A percentile compares a stretch with the other conserved stretches of the same genome.
Conservation (phyloP, 53 echinoderm and acorn worm species). For the Mesocentrotus franciscanus region DNA sequence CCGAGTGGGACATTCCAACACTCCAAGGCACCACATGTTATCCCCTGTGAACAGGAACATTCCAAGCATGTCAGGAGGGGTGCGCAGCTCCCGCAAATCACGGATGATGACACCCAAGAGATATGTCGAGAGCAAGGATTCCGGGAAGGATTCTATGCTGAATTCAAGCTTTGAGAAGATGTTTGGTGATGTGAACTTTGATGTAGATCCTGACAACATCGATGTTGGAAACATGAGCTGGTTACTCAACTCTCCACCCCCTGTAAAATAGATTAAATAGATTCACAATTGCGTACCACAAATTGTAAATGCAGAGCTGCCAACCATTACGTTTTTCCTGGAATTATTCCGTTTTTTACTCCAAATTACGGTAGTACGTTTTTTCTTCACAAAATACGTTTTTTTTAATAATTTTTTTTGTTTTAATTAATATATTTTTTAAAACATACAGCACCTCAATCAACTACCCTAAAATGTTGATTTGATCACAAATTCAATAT, state of each 20-base stretch:
- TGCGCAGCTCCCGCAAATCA: slow-evolving; percentile 12
- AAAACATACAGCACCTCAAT: too few species aligned
- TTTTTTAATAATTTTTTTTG: too few species aligned
- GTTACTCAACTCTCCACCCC: slow-evolving; percentile 73
- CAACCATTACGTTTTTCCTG: too few species aligned
- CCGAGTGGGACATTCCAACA: slow-evolving; percentile 56
- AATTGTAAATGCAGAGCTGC: slow-evolving; percentile 4
- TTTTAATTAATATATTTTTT: too few species aligned
- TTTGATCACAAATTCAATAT: too few species aligned
- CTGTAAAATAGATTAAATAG: neutral
- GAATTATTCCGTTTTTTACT: too few species aligned
- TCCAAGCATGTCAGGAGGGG: slow-evolving; percentile 2
- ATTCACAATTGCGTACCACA: neutral
- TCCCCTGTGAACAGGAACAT: slow-evolving; percentile 30
- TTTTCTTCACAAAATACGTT: too few species aligned
- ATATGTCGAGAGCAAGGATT: slow-evolving; percentile 43
- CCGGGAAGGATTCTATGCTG: slow-evolving; percentile 27
- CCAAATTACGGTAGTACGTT: too few species aligned
- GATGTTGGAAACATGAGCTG: slow-evolving; percentile 78
- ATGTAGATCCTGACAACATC: slow-evolving; percentile 72
- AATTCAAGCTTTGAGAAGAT: slow-evolving; percentile 85
- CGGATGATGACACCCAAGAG: slow-evolving; percentile 75
- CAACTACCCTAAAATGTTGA: too few species aligned
- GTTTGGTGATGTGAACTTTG: slow-evolving; percentile 77
- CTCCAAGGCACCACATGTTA: slow-evolving; percentile 48